Evolutionary conservation across 2,113 vertebrate species (phyloP).

Genomic region (Oryzias javanicus): DNA sequence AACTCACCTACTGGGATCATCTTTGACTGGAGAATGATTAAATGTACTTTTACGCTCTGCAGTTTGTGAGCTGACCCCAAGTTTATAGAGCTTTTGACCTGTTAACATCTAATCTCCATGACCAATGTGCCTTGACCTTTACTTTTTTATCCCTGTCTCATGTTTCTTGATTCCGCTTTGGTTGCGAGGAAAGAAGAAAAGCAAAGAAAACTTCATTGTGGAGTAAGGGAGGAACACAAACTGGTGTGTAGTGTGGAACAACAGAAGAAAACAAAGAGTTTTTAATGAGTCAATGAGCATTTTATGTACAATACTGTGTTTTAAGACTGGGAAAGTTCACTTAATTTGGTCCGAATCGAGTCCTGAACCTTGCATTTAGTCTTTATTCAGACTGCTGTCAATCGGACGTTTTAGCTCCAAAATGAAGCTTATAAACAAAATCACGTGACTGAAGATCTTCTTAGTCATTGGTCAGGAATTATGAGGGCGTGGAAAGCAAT

Average conservation of each 20-base stretch:
- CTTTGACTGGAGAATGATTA: slow-evolving; percentile 19
- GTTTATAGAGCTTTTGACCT: slow-evolving; percentile 42
- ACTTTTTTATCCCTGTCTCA: slow-evolving; percentile 31
- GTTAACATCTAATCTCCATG: slow-evolving; percentile 44
- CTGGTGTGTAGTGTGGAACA: not conserved
- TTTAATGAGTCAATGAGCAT: not conserved
- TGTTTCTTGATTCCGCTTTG: slow-evolving; percentile 20
- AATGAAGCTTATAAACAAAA: no score
- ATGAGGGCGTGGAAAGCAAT: no score
- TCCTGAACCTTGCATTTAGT: no score
- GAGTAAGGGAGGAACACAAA: slow-evolving; percentile 23
- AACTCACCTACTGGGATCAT: slow-evolving; percentile 2
- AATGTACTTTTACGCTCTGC: slow-evolving; percentile 11
- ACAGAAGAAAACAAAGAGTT: not conserved
- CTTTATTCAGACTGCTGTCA: no score
- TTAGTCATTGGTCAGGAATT: no score
- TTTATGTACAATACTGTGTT: slow-evolving; percentile 4
- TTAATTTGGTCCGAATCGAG: no score
- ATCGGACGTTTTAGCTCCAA: no score
- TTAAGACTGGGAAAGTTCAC: not conserved
- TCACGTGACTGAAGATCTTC: no score
- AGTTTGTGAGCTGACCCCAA: slow-evolving; percentile 21
- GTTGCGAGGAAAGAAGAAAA: not conserved
- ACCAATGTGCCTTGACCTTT: slow-evolving; percentile 50
- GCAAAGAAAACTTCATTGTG: slow-evolving; percentile 1